phyloP scores from a whole-genome alignment of 2,113 vertebrate species.

The Chionodraco myersi region DNA sequence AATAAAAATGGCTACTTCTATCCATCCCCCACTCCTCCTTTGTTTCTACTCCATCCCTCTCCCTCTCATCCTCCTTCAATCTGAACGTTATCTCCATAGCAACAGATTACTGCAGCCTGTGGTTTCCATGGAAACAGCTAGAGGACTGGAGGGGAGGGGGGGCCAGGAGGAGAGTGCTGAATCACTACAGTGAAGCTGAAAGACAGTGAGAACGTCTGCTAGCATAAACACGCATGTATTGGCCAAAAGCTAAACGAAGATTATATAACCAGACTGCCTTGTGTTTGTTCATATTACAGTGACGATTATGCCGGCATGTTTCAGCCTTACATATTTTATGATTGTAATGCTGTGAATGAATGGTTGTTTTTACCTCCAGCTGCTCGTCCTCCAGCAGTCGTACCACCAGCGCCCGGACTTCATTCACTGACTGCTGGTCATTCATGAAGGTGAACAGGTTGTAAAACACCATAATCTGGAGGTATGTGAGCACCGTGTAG shows the following conservation, averaged over 20 bases:
- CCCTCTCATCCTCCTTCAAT: constrained; percentile 76
- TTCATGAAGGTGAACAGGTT: constrained; percentile 98
- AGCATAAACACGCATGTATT: constrained; percentile 59
- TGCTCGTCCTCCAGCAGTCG: constrained; percentile 94
- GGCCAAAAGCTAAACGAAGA: constrained; percentile 18
- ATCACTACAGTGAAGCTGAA: constrained; percentile 77
- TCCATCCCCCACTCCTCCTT: constrained; percentile 66
- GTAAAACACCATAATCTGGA: constrained; percentile 99
- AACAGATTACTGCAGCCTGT: constrained; percentile 85
- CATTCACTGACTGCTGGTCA: constrained; percentile 86
- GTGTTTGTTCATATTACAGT: constrained; percentile 11
- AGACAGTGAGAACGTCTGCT: constrained; percentile 55
- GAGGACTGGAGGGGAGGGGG: constrained; percentile 45
- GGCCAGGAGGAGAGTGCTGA: constrained; percentile 75
- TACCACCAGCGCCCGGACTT: constrained; percentile 90
- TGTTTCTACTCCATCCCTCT: constrained; percentile 63
- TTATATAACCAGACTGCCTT: constrained; percentile 39
- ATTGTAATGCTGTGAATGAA: background rate
- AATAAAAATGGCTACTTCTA: constrained; percentile 62
- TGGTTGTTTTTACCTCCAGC: constrained; percentile 87
- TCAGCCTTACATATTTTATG: background rate
- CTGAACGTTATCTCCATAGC: constrained; percentile 80
- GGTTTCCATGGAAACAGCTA: constrained; percentile 83
- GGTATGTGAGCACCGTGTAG: constrained; percentile 95
- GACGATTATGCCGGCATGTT: background rate